A percentile compares a stretch with the other conserved stretches of the same genome.
phyloP scores from a whole-genome alignment of 2,113 vertebrate species.

The Rattus norvegicus region GRCr8 NC_086022.1:14566501-14567000 shows the following conservation, averaged over 20 bases:
- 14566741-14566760: not conserved
- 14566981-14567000: not conserved
- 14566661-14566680: not conserved
- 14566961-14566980: not conserved
- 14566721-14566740: not conserved
- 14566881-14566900: not conserved
- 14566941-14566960: not conserved
- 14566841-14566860: not conserved
- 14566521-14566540: not conserved
- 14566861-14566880: not conserved
- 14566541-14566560: constrained; percentile 8
- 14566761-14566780: not conserved
- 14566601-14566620: constrained; percentile 26
- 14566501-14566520: not conserved
- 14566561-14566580: not conserved
- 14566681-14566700: not conserved
- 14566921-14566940: constrained; percentile 52
- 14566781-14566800: not conserved
- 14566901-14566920: not conserved
- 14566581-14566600: not conserved
- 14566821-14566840: not conserved
- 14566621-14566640: not conserved
- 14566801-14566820: constrained; percentile 2
- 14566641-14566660: not conserved
- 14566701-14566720: not conserved